phyloP scores from a whole-genome alignment of 2,888 invertebrate species.

The Diplolepis rosae region DNA sequence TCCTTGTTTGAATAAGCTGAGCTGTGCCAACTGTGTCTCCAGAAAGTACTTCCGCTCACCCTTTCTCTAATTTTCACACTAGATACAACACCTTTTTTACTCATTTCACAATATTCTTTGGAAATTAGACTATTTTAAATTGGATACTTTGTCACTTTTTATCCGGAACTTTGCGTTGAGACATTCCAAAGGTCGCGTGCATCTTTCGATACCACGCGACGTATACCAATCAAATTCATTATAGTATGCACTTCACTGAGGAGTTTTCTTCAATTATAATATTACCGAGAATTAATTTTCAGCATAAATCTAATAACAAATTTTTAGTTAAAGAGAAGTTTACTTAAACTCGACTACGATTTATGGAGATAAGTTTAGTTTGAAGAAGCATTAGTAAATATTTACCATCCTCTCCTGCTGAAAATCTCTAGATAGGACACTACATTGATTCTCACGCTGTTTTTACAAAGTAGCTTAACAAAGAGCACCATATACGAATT shows the following conservation, averaged over 20 bases:
- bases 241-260: background rate
- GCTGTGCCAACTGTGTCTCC: constrained; percentile 72
- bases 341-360: too few relatives aligned
- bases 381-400: too few relatives aligned
- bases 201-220: constrained; percentile 9
- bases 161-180: background rate
- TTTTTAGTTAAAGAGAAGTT: background rate
- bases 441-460: too few relatives aligned
- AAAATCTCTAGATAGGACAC: too few relatives aligned
- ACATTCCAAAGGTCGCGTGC: background rate
- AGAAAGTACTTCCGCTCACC: constrained; percentile 61
- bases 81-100: constrained; percentile 55
- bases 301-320: background rate
- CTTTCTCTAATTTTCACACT: constrained; percentile 54
- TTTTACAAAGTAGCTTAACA: too few relatives aligned
- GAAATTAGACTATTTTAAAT: background rate
- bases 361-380: too few relatives aligned
- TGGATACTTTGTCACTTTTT: background rate
- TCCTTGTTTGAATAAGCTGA: constrained; percentile 63
- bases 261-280: background rate
- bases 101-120: constrained; percentile 52
- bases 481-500: too few relatives aligned
- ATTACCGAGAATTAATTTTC: background rate
- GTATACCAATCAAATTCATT: background rate
- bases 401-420: too few relatives aligned